Evolutionary conservation across 2,888 invertebrate genomes (phyloP), one percentile per base, ranked within the genome.

Genomic region (Dryocosmus kuriphilus): DNA sequence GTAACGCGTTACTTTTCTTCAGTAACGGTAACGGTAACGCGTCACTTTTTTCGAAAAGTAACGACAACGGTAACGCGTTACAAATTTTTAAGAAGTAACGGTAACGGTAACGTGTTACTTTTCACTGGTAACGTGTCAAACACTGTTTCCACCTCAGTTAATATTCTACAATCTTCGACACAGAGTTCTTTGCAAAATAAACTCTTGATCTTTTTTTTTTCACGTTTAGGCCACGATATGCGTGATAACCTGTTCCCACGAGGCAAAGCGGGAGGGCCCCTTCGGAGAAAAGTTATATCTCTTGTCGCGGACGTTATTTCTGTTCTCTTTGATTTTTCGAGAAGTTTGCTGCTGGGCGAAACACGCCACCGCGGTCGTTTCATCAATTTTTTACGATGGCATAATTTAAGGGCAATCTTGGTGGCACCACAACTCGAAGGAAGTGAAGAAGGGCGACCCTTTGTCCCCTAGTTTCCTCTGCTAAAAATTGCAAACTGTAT

Each of bases 321-420:
- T 78, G 76, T 80, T 84, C 80, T 74, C 76, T 85, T 85, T 86
- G 86, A 83, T 85, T 84, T 86, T 85, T 85, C 81, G 76, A 79
- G 77, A 81, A 82, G 81, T 84, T 86, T 84, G 79, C 83, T 77
- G 76, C 67, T 51, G 60, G 79, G 78, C 76, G 80, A 74, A 80
- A 77, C 79, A 79, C 74, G 80, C 78, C 46, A 51, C 30, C 67
- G 9, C n/a, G 30, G 46, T 79, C 80, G 82, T 82, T 84, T 84
- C 84, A 84, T 85, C 84, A 82, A 78, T 79, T 85, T 87, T 86
- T 86, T 86, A 86, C 82, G 85, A 81, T 78, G 85, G 81, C 82
- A 86, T 87, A 87, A 86, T 86, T 87, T 85, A 82, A 79, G 81
- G 83, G 76, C 80, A 78, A 81, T 86, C 19, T 38, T 32, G 74